Conservation (phyloP, 2,888 invertebrate species). For the Coenonympha arcania region DNA sequence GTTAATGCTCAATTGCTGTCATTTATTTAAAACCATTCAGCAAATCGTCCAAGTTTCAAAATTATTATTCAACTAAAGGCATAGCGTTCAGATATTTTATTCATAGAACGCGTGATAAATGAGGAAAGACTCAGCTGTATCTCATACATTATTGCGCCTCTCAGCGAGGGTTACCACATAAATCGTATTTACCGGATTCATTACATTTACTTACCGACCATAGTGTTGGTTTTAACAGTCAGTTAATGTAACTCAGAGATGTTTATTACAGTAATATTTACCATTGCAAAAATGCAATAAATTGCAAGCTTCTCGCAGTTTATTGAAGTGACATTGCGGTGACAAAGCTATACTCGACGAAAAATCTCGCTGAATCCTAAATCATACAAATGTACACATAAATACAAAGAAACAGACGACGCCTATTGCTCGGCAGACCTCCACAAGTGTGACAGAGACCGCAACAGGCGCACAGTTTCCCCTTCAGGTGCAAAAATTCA, state of each 20-base stretch:
- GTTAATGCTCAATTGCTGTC: too few relatives aligned
- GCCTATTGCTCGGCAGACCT: too few relatives aligned
- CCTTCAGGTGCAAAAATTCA: too few relatives aligned
- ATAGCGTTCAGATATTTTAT: constrained; percentile 66
- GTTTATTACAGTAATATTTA: background rate
- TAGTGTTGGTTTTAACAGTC: background rate
- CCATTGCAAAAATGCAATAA: background rate
- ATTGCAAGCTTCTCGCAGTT: background rate
- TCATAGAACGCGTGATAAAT: constrained; percentile 69
- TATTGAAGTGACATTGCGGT: background rate
- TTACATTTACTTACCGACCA: background rate
- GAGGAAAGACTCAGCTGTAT: constrained; percentile 59
- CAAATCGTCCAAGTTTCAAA: constrained; percentile 13
- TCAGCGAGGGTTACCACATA: constrained; percentile 9
- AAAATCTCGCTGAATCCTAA: too few relatives aligned
- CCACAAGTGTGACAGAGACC: too few relatives aligned
- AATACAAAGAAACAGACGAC: too few relatives aligned
- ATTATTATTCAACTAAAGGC: constrained; percentile 43
- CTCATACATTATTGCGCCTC: constrained; percentile 69
- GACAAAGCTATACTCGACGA: too few relatives aligned
- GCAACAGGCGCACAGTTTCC: too few relatives aligned
- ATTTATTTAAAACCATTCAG: too few relatives aligned
- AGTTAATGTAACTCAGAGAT: background rate
- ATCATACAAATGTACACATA: too few relatives aligned
- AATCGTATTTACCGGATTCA: constrained; percentile 7